Conservation (phyloP, 2,797 vertebrate genomes). For the Chelidonichthys spinosus region DNA sequence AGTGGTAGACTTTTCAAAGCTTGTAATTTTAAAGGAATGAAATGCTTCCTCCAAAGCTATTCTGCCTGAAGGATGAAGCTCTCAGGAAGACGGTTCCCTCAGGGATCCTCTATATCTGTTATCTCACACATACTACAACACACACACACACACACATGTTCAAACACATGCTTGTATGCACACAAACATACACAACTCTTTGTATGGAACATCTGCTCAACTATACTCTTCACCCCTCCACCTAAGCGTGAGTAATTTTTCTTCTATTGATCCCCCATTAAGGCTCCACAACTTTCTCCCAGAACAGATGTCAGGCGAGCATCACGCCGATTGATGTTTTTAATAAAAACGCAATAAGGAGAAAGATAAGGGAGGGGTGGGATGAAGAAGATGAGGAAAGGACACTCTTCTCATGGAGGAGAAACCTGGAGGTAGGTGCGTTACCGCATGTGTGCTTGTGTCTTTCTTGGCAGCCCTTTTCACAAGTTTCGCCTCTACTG, state of each 20-base stretch:
- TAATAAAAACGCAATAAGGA: slow-evolving; percentile 77
- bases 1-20: slow-evolving; percentile 55
- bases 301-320: slow-evolving; percentile 74
- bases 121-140: slow-evolving; percentile 50
- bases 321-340: slow-evolving; percentile 74
- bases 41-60: slow-evolving; percentile 58
- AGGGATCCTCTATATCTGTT: slow-evolving; percentile 50
- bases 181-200: slow-evolving; percentile 35
- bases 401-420: slow-evolving; percentile 65
- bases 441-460: slow-evolving; percentile 57
- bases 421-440: slow-evolving; percentile 71
- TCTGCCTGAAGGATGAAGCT: slow-evolving; percentile 55
- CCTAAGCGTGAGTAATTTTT: slow-evolving; percentile 62
- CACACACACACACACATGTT: slow-evolving; percentile 37
- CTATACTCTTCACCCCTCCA: slow-evolving; percentile 65
- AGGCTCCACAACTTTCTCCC: slow-evolving; percentile 51
- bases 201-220: slow-evolving; percentile 75
- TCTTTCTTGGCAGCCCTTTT: slow-evolving; percentile 78
- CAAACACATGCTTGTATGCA: slow-evolving; percentile 17
- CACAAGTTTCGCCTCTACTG: slow-evolving; percentile 79
- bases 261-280: slow-evolving; percentile 76
- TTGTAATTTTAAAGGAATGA: slow-evolving; percentile 59
- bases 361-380: slow-evolving; percentile 36
- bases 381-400: slow-evolving; percentile 56
- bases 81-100: slow-evolving; percentile 52